Percentiles rank a stretch among this genome's conserved stretches.
These are phyloP conservation scores for Sarcophaga rosellei DNA, from an alignment of 2,888 invertebrate genomes.

Conservation along the genomic window DNA sequence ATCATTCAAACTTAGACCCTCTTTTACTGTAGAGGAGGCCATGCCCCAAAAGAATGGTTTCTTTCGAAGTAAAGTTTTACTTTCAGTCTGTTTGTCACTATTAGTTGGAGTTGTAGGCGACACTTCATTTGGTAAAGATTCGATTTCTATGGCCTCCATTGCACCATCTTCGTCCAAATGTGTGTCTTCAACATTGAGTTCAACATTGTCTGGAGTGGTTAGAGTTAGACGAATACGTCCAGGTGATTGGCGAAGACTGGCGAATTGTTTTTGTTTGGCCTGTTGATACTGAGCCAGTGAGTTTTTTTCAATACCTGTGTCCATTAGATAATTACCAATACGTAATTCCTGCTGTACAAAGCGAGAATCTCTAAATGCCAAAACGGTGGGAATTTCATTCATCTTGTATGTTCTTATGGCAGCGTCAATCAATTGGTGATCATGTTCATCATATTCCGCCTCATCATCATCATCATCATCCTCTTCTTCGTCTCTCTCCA, in stretches of 20 bases:
- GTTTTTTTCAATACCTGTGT: slow-evolving; percentile 80
- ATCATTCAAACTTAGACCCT: slow-evolving; percentile 78
- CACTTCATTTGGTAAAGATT: slow-evolving; percentile 63
- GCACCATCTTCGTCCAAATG: slow-evolving; percentile 74
- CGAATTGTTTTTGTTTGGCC: slow-evolving; percentile 50
- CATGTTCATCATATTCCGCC: slow-evolving; percentile 67
- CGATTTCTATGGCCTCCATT: slow-evolving; percentile 79
- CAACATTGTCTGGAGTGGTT: slow-evolving; percentile 80
- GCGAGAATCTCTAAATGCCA: slow-evolving; percentile 80
- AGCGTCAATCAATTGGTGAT: slow-evolving; percentile 68
- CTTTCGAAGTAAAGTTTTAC: slow-evolving; percentile 57
- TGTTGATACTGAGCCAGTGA: slow-evolving; percentile 72
- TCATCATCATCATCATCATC: slow-evolving; percentile 21
- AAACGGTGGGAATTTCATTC: slow-evolving; percentile 80
- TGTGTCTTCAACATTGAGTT: slow-evolving; percentile 76
- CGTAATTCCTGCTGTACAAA: slow-evolving; percentile 80
- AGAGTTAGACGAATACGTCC: slow-evolving; percentile 77
- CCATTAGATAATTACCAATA: slow-evolving; percentile 80
- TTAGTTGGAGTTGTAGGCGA: neutral
- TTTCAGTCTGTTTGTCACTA: slow-evolving; percentile 14
- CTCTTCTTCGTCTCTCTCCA: slow-evolving; percentile 62
- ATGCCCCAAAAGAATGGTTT: slow-evolving; percentile 79
- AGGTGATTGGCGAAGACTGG: slow-evolving; percentile 69
- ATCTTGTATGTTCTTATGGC: slow-evolving; percentile 74
- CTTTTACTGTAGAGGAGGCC: slow-evolving; percentile 76